Percentiles rank a stretch among this genome's conserved stretches.
Evolutionary conservation across 2,797 vertebrate species (phyloP).

Genomic region (Crocodylus rhombifer): DNA sequence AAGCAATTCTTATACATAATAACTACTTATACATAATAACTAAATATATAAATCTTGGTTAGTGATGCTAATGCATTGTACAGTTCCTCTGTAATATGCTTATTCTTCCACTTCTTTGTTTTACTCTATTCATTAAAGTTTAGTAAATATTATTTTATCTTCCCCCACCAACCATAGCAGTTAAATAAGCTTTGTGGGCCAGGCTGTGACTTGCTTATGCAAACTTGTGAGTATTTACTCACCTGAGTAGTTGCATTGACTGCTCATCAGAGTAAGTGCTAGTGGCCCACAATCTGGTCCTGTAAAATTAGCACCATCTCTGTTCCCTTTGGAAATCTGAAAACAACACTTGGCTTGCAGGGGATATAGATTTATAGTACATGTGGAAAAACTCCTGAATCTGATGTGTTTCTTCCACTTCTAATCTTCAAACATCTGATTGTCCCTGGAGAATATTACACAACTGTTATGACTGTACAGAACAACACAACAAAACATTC

Average conservation of each 20-base stretch:
- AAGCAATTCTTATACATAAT: neutral
- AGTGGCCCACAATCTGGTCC: slow-evolving; percentile 1
- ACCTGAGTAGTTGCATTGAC: neutral
- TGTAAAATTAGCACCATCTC: slow-evolving; percentile 1
- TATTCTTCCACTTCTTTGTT: neutral
- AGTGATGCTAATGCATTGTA: neutral
- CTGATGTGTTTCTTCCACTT: neutral
- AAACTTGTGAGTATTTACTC: neutral
- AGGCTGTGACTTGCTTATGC: neutral
- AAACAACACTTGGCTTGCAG: neutral
- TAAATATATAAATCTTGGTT: neutral
- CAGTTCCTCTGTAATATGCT: neutral
- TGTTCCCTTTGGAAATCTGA: neutral
- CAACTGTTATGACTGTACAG: neutral
- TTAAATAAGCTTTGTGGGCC: accelerated
- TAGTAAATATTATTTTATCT: neutral
- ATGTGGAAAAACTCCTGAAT: neutral
- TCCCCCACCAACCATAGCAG: neutral
- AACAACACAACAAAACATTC: neutral
- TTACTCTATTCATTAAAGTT: neutral
- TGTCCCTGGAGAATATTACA: slow-evolving; percentile 3
- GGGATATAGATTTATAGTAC: neutral
- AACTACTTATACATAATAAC: neutral
- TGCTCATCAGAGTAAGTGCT: neutral
- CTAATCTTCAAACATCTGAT: slow-evolving; percentile 7